Evolutionary conservation across 92 coral and sea anemone genomes (phyloP).

Genomic region (Porites evermanni): DNA sequence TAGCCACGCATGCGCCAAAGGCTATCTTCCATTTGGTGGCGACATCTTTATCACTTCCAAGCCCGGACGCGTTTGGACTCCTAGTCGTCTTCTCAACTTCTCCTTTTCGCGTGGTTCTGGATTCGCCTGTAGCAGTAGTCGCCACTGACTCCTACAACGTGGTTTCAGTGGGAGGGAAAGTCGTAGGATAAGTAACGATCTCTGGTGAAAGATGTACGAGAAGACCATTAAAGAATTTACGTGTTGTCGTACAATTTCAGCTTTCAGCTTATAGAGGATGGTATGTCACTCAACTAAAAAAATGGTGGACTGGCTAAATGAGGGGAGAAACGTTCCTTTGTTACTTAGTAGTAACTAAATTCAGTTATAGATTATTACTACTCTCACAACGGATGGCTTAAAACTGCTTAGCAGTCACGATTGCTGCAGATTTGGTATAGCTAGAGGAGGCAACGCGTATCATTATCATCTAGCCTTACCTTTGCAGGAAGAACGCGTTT

Average conservation of each 20-base stretch:
- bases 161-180: not conserved
- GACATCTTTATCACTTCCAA: not conserved
- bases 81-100: not conserved
- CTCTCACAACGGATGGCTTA: too few species aligned
- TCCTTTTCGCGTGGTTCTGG: not conserved
- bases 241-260: not conserved
- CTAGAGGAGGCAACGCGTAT: not conserved
- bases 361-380: too few species aligned
- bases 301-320: too few species aligned
- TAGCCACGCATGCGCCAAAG: constrained; percentile 14
- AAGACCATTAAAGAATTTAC: not conserved
- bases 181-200: not conserved
- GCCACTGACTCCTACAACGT: not conserved
- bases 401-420: too few species aligned
- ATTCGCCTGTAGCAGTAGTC: not conserved
- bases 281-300: too few species aligned
- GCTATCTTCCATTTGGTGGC: constrained; percentile 14
- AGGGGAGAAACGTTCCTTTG: too few species aligned
- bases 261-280: too few species aligned
- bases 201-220: not conserved
- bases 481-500: constrained; percentile 53
- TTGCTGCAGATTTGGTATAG: too few species aligned
- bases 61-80: not conserved
- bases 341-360: too few species aligned
- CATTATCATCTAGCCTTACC: constrained; percentile 20